Percentiles rank a stretch among this genome's conserved stretches.
Conservation (phyloP, 2,113 vertebrate species). For the Microtus ochrogaster region DNA sequence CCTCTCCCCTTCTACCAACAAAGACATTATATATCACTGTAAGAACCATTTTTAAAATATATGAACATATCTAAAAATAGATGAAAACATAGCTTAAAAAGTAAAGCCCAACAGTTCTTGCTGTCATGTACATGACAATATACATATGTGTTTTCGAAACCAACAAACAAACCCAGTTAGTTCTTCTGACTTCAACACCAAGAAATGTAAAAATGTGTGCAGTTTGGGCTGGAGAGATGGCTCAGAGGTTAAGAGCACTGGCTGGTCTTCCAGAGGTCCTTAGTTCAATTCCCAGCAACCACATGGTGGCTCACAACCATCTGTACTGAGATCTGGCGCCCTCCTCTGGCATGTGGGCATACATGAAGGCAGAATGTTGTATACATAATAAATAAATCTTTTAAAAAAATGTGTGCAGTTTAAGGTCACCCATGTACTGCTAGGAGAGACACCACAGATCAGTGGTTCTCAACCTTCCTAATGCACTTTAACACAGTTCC, state of each 20-base stretch:
- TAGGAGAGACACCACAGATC: background rate
- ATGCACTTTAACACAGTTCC: background rate
- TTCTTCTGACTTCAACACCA: slow-evolving; percentile 4
- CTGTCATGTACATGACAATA: background rate
- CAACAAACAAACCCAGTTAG: background rate
- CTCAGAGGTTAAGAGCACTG: no score
- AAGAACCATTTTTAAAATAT: background rate
- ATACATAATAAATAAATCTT: no score
- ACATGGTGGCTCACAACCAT: no score
- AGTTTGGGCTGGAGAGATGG: no score
- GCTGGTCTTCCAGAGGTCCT: no score
- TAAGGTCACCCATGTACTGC: slow-evolving; percentile 13
- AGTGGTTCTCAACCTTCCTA: background rate
- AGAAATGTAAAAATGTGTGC: slow-evolving; percentile 11
- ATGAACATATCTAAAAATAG: background rate
- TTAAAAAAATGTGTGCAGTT: slow-evolving; percentile 16
- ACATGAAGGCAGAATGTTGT: no score
- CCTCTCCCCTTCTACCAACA: background rate
- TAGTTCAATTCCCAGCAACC: no score
- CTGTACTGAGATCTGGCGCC: no score
- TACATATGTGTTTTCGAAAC: background rate
- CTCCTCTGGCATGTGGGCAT: no score
- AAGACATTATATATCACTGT: background rate
- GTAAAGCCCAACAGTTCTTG: background rate
- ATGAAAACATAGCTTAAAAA: background rate